Conservation (phyloP, 2,797 vertebrate species). For the Parotocinclus haroldoi region DNA sequence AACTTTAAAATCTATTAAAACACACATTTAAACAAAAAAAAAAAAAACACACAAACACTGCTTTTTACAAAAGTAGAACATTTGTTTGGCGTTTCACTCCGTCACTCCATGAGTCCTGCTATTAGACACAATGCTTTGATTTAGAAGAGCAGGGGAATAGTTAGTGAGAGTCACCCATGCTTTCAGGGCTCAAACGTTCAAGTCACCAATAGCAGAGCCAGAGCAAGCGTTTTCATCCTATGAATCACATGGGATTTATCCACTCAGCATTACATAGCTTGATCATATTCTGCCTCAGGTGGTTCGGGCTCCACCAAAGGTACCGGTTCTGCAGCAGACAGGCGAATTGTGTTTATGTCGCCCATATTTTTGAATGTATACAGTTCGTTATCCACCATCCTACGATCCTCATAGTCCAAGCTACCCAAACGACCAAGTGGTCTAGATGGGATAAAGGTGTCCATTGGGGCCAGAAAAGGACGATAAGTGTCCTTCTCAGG, state of each 20-base stretch:
- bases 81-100: too few species aligned
- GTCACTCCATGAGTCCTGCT: too few species aligned
- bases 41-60: too few species aligned
- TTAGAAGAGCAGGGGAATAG: too few species aligned
- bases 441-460: conserved; percentile 69
- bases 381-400: conserved; percentile 75
- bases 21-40: too few species aligned
- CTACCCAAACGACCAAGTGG: conserved; percentile 66
- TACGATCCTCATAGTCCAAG: conserved; percentile 68
- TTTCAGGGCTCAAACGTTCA: too few species aligned
- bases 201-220: too few species aligned
- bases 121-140: too few species aligned
- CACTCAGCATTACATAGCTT: conserved; percentile 1
- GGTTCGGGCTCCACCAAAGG: conserved; percentile 13
- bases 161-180: too few species aligned
- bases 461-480: conserved; percentile 71
- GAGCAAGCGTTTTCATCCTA: background rate
- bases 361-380: conserved; percentile 76
- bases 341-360: conserved; percentile 61
- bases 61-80: too few species aligned
- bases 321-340: conserved; percentile 48
- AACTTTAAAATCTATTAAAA: too few species aligned
- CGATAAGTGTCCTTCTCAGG: conserved; percentile 31
- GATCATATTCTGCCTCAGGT: conserved; percentile 24
- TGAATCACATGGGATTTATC: background rate